Evolutionary conservation across 2,888 invertebrate species (phyloP), one percentile per base, ranked within the genome.

Genomic region (Steinernema carpocapsae): DNA sequence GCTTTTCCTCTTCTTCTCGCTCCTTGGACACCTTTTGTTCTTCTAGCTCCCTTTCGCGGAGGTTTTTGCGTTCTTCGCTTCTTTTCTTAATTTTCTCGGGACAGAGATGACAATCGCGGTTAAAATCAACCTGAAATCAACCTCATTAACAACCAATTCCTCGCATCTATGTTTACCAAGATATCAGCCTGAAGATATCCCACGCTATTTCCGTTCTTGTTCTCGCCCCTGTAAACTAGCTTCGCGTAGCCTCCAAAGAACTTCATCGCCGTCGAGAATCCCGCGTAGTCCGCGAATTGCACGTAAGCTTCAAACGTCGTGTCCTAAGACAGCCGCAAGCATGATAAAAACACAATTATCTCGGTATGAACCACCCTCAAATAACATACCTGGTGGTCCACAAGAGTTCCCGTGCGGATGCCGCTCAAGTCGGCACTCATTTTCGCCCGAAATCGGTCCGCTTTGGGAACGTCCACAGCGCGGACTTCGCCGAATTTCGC

Each of bases 361-460:
- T 19, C 4, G 0, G 29, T n/a, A 71, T 19, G 24, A 70, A 74
- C 72, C 72, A 77, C 71, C 37, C 77, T 37, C 72, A 56, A 77
- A 3, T 37, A 22, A 10, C 51, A n/a, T 52, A 43, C 72, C 43
- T 52, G 72, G 26, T 51, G 48, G 43, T 72, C 48, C 12, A 51
- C 17, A 19, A 72, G 72, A 29, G 72, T 29, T 26, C 42, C 37
- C 14, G 56, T 72, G 24, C 71, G 71, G 48, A 79, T 75, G n/a
- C 79, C 79, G n/a, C 77, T 76, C 42, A 79, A 78, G 19, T 76
- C 77, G n/a, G 64, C 52, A 29, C 80, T 80, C 79, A 79, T 80
- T 45, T 80, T 56, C 46, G 48, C 56, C 1, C 79, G 73, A 17
- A 76, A 51, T 3, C 73, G 73, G 51, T 79, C 79, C 43, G 75